These are phyloP conservation scores for Lordiphosa clarofinis DNA, from an alignment of 1,140 invertebrate species.

Conservation along the genomic window DNA sequence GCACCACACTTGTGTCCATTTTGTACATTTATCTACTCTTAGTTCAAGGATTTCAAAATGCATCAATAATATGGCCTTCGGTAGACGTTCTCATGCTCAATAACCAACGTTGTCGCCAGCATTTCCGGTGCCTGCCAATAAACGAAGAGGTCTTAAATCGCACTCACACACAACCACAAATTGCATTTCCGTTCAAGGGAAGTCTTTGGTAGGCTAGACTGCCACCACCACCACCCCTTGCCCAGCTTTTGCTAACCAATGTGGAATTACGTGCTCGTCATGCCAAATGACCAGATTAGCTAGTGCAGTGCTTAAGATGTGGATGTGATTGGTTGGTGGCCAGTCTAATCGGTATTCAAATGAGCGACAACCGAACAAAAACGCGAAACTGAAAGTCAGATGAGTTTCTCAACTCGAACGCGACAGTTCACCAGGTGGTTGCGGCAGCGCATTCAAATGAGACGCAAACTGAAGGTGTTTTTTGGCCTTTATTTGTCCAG, in stretches of 20 bases:
- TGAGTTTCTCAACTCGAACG: slow-evolving; percentile 70
- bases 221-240: neutral
- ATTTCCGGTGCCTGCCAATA: slow-evolving; percentile 59
- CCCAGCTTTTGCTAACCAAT: slow-evolving; percentile 4
- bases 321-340: slow-evolving; percentile 6
- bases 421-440: slow-evolving; percentile 57
- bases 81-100: neutral
- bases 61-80: slow-evolving; percentile 34
- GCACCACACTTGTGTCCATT: slow-evolving; percentile 1
- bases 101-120: slow-evolving; percentile 34
- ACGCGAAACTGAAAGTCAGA: slow-evolving; percentile 72
- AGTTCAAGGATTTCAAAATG: slow-evolving; percentile 36
- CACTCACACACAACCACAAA: slow-evolving; percentile 15
- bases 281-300: slow-evolving; percentile 44
- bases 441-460: slow-evolving; percentile 61
- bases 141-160: slow-evolving; percentile 31
- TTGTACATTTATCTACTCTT: no score
- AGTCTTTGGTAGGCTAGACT: slow-evolving; percentile 30
- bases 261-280: slow-evolving; percentile 50
- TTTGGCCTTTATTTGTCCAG: slow-evolving; percentile 27
- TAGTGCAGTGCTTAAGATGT: slow-evolving; percentile 17
- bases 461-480: slow-evolving; percentile 53
- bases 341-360: slow-evolving; percentile 71
- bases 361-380: slow-evolving; percentile 36
- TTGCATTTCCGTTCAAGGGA: slow-evolving; percentile 45